These are phyloP conservation scores for Tetramorium simillimum DNA, from an alignment of 1,140 invertebrate genomes.

Conservation along the genomic window DNA sequence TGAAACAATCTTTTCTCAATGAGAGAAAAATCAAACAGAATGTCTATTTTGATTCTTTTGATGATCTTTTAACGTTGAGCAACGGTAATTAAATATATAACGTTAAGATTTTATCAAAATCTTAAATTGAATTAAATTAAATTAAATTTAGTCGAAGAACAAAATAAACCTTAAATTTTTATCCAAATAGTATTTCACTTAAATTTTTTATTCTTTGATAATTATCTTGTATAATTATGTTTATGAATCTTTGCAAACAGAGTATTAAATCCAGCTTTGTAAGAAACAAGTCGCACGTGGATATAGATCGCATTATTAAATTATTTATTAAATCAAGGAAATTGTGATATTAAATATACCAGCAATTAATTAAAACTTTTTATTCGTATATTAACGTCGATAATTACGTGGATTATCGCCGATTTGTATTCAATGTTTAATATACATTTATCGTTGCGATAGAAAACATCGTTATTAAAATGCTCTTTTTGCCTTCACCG, in stretches of 20 bases:
- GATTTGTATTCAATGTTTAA: conserved; percentile 11
- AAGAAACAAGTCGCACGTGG: not conserved
- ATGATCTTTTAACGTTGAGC: not conserved
- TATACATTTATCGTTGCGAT: not conserved
- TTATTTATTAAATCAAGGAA: not conserved
- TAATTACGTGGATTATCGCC: not conserved
- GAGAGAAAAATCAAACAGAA: not conserved
- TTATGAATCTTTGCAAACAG: not conserved
- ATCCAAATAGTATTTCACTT: not conserved
- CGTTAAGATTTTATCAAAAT: not conserved
- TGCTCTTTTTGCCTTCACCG: not conserved
- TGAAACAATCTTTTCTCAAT: not conserved
- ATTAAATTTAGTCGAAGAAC: not conserved
- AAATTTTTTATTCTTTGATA: conserved; percentile 2
- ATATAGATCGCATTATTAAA: not conserved
- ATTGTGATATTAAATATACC: not conserved
- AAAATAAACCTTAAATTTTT: not conserved
- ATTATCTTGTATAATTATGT: not conserved
- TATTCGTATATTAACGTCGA: not conserved
- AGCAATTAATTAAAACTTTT: conserved; percentile 1
- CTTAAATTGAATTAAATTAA: not conserved
- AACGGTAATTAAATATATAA: not conserved
- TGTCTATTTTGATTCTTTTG: not conserved
- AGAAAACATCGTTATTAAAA: not conserved
- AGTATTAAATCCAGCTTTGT: not conserved